Evolutionary conservation across 2,888 invertebrate species (phyloP), one percentile per base, ranked within the genome.

Genomic region (Prostheceraeus crozeri): DNA sequence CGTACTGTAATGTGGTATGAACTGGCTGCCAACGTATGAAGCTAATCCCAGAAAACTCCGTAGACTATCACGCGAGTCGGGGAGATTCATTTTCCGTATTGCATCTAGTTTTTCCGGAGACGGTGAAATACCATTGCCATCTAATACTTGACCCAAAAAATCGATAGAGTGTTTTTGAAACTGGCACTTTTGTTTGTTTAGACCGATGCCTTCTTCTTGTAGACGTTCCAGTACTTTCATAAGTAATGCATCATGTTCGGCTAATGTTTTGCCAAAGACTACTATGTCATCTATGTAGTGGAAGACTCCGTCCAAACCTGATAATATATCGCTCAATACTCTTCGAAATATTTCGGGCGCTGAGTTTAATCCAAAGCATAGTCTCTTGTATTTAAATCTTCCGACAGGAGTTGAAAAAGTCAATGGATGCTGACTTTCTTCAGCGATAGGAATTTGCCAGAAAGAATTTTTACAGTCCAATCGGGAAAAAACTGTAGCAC

Each of bases 151-250:
- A 33, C 54, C 54, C 14, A 54, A 28, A 54, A 54, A 54, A 21
- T 27, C 19, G n/a, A n/a, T n/a, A n/a, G n/a, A n/a, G n/a, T n/a
- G n/a, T n/a, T n/a, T n/a, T n/a, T n/a, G n/a, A n/a, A n/a, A n/a
- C n/a, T n/a, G n/a, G 33, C 35, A 54, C 33, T 54, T 54, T 4
- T 54, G 31, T 54, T 54, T 54, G 28, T 54, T 54, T 21, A 54
- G 54, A 30, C 31, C 19, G 19, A 48, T 35, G 21, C 54, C 54
- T 14, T 28, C 54, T 54, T 54, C 35, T 33, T 54, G 54, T 28
- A 54, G 54, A n/a, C 19, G 23, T 28, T 30, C 19, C 4, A 51
- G 54, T 4, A 51, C 48, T 48, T 48, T 48, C n/a, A n/a, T n/a
- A n/a, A n/a, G n/a, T n/a, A n/a, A n/a, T n/a, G 33, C n/a, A 28